Percentiles rank a stretch among this genome's conserved stretches.
Conservation (phyloP, 2,797 vertebrate species). For the Sebastes itinus region DNA sequence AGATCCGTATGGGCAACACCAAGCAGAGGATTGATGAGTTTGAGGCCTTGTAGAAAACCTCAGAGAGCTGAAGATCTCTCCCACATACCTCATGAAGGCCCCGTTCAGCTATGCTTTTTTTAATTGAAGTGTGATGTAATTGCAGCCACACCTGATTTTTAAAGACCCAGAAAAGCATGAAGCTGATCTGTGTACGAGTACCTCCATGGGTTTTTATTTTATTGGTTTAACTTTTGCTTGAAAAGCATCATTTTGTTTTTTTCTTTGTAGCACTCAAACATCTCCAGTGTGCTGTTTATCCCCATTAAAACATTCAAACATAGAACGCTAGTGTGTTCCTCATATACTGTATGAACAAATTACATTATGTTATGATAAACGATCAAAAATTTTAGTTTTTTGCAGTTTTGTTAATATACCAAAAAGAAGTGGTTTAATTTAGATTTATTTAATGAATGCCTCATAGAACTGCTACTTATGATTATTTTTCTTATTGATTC, state of each 20-base stretch:
- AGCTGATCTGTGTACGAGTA: neutral
- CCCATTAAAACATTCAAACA: constrained; percentile 12
- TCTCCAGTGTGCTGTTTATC: constrained; percentile 32
- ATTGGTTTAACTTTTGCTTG: constrained; percentile 11
- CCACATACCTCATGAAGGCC: constrained; percentile 39
- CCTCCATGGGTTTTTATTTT: constrained; percentile 24
- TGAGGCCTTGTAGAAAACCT: constrained; percentile 88
- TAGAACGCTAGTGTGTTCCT: neutral
- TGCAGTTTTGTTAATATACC: neutral
- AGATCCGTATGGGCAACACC: constrained; percentile 97
- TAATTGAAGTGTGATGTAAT: constrained; percentile 24
- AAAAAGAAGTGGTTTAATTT: neutral
- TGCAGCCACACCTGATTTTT: constrained; percentile 7
- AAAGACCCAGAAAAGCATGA: constrained; percentile 10
- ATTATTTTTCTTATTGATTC: neutral
- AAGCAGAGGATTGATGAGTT: constrained; percentile 99
- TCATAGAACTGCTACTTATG: neutral
- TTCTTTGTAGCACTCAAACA: constrained; percentile 32
- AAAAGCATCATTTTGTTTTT: constrained; percentile 8
- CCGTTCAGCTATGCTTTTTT: neutral
- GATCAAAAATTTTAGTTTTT: constrained; percentile 1
- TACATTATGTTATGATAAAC: neutral
- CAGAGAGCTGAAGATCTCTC: constrained; percentile 7
- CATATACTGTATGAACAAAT: constrained; percentile 21
- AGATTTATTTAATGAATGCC: constrained; percentile 13